phyloP scores from a whole-genome alignment of 1,140 invertebrate genomes.

The Drosophila ficusphila region DNA sequence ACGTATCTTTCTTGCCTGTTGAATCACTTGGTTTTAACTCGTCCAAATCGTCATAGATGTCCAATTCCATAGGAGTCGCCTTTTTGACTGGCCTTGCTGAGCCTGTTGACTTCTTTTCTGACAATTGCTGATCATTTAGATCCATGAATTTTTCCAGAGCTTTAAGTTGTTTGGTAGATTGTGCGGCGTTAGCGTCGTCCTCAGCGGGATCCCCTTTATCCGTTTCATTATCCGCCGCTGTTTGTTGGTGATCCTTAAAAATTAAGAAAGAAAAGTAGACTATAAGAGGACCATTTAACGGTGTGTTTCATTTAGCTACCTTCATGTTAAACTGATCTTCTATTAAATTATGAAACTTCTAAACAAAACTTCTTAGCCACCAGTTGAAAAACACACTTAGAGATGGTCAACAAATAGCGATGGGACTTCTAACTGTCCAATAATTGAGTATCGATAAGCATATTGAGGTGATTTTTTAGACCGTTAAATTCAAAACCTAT shows the following conservation, averaged over 20 bases:
- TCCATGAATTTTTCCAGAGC: neutral
- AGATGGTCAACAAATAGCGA: neutral
- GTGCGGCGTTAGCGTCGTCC: too few relatives aligned
- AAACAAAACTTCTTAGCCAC: neutral
- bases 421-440: neutral
- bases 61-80: slow-evolving; percentile 12
- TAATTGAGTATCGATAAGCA: neutral
- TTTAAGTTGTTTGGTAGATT: neutral
- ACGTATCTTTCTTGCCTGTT: too few relatives aligned
- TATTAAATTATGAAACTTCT: neutral
- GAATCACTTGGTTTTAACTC: neutral
- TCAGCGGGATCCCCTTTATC: neutral
- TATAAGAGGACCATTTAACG: too few relatives aligned
- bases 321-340: neutral
- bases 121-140: neutral
- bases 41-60: slow-evolving; percentile 77
- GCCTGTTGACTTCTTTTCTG: neutral
- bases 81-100: neutral
- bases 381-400: neutral
- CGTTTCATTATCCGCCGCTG: neutral
- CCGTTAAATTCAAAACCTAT: too few relatives aligned
- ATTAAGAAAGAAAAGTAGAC: too few relatives aligned
- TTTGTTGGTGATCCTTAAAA: neutral
- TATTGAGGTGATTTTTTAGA: too few relatives aligned
- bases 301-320: neutral